Evolutionary conservation across 2,888 invertebrate genomes (phyloP).

Genomic region (Lithophane semibrunnea): DNA sequence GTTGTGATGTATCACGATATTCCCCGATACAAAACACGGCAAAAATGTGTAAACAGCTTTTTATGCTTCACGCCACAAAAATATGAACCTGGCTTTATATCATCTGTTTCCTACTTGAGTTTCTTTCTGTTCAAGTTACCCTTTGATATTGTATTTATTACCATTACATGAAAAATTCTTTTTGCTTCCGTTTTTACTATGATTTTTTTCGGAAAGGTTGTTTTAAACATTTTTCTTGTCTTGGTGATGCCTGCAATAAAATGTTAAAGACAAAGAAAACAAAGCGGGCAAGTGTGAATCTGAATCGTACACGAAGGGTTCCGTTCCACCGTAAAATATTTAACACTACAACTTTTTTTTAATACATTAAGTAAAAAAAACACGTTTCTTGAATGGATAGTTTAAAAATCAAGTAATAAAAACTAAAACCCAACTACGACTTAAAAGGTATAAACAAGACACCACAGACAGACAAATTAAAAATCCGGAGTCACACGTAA

Average conservation of each 20-base stretch:
- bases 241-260: not conserved
- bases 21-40: no score
- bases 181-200: no score
- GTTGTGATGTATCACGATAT: no score
- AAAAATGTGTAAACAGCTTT: not conserved
- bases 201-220: not conserved
- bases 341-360: no score
- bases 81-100: not conserved
- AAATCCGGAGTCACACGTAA: no score
- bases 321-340: not conserved
- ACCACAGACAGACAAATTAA: no score
- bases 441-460: no score
- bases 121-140: not conserved
- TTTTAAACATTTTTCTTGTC: not conserved
- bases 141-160: constrained; percentile 10
- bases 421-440: no score
- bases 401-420: no score
- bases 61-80: not conserved
- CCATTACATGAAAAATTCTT: not conserved
- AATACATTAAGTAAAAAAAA: no score
- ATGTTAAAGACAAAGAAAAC: not conserved
- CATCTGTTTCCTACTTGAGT: not conserved
- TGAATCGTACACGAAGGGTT: not conserved
- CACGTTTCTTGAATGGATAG: no score
- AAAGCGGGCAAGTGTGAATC: not conserved